phyloP scores from a whole-genome alignment of 2,888 invertebrate species.

The Phrixothrix hirtus region DNA sequence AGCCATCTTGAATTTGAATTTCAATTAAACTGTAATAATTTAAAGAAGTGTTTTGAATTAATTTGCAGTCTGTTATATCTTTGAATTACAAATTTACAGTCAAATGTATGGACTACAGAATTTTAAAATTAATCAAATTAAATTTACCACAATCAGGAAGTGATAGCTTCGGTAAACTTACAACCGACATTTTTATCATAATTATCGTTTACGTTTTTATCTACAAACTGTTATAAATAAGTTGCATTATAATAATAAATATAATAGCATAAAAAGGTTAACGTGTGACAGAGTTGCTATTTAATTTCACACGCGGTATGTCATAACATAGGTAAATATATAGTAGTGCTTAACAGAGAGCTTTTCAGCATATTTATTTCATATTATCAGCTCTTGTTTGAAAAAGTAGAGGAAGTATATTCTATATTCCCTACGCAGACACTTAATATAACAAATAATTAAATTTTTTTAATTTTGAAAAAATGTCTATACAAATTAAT shows the following conservation, averaged over 20 bases:
- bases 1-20: slow-evolving; percentile 1
- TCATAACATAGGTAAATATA: slow-evolving; percentile 29
- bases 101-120: too few relatives aligned
- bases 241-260: slow-evolving; percentile 11
- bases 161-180: too few relatives aligned
- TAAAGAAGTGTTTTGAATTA: too few relatives aligned
- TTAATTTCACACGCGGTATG: slow-evolving; percentile 37
- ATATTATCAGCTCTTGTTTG: slow-evolving; percentile 23
- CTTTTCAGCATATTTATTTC: slow-evolving; percentile 28
- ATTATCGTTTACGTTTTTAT: slow-evolving; percentile 13
- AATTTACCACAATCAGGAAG: too few relatives aligned
- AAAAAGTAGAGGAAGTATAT: slow-evolving; percentile 9
- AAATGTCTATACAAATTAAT: too few relatives aligned
- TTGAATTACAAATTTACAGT: too few relatives aligned
- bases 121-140: too few relatives aligned
- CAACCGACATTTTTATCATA: slow-evolving; percentile 9
- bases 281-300: slow-evolving; percentile 35
- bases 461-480: too few relatives aligned
- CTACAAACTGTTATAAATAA: slow-evolving; percentile 6
- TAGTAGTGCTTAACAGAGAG: slow-evolving; percentile 15
- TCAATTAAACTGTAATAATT: too few relatives aligned
- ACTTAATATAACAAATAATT: too few relatives aligned
- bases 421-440: too few relatives aligned
- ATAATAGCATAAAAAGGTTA: slow-evolving; percentile 17
- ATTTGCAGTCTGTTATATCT: too few relatives aligned